Percentiles rank a stretch among this genome's conserved stretches.
These are phyloP conservation scores for Oceanodroma tethys DNA, from an alignment of 2,113 vertebrate genomes.

Conservation along the genomic window DNA sequence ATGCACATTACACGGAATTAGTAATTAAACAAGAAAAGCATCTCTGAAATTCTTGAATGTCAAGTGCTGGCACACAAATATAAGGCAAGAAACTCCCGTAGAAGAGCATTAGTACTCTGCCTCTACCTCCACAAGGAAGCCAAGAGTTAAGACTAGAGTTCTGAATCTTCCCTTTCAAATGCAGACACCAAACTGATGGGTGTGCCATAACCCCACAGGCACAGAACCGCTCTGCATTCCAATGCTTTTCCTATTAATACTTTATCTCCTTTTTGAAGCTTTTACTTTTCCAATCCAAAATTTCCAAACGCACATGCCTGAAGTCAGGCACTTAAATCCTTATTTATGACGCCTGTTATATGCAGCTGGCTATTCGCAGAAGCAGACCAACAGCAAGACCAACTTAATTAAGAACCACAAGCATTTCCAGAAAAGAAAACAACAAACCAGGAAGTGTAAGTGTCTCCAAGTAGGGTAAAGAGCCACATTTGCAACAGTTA, in stretches of 20 bases:
- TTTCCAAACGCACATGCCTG: not conserved
- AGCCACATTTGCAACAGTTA: not conserved
- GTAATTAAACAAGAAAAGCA: conserved; percentile 51
- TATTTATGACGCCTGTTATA: not conserved
- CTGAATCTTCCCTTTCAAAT: not conserved
- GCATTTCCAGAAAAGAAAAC: not conserved
- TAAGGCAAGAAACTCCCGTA: not conserved
- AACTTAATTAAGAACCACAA: not conserved
- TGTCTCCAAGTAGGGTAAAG: not conserved
- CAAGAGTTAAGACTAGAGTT: not conserved
- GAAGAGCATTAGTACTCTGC: not conserved
- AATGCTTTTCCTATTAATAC: not conserved
- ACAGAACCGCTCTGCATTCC: not conserved
- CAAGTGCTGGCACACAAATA: not conserved
- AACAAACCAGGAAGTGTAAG: not conserved
- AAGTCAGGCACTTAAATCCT: not conserved
- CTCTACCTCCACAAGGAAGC: not conserved
- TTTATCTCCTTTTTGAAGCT: conserved; percentile 2
- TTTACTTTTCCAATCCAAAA: conserved; percentile 12
- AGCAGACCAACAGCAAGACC: not conserved
- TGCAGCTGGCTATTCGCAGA: not conserved
- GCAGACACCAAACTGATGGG: not conserved
- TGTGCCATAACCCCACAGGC: not conserved
- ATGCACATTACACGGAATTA: not conserved
- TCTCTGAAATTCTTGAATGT: conserved; percentile 33